These are phyloP conservation scores for Dendrolimus punctatus DNA, from an alignment of 1,140 invertebrate species.

Conservation along the genomic window DNA sequence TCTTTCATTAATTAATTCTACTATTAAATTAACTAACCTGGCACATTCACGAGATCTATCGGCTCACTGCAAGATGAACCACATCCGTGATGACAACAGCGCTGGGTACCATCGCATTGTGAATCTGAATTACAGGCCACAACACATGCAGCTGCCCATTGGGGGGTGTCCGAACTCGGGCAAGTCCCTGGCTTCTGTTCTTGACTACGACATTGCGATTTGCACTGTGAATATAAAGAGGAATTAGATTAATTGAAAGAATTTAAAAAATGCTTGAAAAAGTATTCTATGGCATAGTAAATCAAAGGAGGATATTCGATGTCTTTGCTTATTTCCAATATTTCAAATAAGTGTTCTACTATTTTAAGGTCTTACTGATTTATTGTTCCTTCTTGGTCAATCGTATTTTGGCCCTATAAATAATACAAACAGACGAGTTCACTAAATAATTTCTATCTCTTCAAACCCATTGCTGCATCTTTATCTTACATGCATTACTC, in stretches of 20 bases:
- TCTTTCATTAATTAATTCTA: too few species aligned
- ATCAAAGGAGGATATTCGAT: too few species aligned
- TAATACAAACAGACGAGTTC: conserved; percentile 12
- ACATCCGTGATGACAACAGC: conserved; percentile 78
- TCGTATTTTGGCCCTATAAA: background rate
- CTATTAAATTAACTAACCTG: conserved; percentile 30
- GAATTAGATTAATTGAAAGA: too few species aligned
- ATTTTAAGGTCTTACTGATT: too few species aligned
- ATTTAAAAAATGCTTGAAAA: too few species aligned
- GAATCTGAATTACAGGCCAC: conserved; percentile 75
- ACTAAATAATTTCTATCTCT: conserved; percentile 16
- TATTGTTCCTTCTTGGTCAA: too few species aligned
- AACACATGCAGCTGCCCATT: conserved; percentile 74
- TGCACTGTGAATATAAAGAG: conserved; percentile 32
- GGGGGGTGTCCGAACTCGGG: conserved; percentile 45
- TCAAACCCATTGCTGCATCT: conserved; percentile 29
- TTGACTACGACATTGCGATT: conserved; percentile 40
- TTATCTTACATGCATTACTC: conserved; percentile 29
- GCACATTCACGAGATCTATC: conserved; percentile 63
- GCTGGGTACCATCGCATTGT: conserved; percentile 75
- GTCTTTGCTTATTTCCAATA: too few species aligned
- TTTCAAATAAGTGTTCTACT: too few species aligned
- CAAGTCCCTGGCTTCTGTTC: conserved; percentile 61
- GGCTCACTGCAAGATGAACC: conserved; percentile 77
- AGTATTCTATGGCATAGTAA: too few species aligned